phyloP scores from a whole-genome alignment of 2,888 invertebrate species.

The Leptopterna dolabrata region DNA sequence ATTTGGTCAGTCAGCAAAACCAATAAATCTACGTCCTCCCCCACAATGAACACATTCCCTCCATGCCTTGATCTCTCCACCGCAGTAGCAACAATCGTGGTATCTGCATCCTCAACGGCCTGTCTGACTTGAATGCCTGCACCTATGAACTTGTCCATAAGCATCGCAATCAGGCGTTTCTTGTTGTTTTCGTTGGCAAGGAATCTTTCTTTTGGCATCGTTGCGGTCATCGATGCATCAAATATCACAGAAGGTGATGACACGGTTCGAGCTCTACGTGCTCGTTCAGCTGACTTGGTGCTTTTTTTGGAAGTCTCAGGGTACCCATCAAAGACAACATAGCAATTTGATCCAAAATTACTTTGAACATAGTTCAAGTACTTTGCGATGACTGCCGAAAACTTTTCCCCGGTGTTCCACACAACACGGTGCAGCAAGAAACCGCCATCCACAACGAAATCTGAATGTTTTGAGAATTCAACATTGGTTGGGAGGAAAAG shows the following conservation, averaged over 20 bases:
- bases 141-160: neutral
- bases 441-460: conserved; percentile 23
- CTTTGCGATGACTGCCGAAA: neutral
- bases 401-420: conserved; percentile 4
- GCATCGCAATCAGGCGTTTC: neutral
- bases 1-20: too few species aligned
- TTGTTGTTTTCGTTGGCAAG: conserved; percentile 33
- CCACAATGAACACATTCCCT: too few species aligned
- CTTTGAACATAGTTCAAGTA: conserved; percentile 4
- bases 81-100: conserved; percentile 3
- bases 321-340: conserved; percentile 23
- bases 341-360: conserved; percentile 13
- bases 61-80: too few species aligned
- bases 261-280: neutral
- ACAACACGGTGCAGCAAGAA: conserved; percentile 26
- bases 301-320: neutral
- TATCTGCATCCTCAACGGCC: conserved; percentile 30
- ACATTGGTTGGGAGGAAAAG: neutral
- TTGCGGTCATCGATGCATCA: neutral
- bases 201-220: conserved; percentile 6
- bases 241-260: neutral
- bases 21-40: too few species aligned
- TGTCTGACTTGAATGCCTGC: neutral
- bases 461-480: neutral
- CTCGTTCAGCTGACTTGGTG: neutral